These are phyloP conservation scores for Protonibea diacanthus DNA, from an alignment of 2,797 vertebrate species.

Conservation along the genomic window DNA sequence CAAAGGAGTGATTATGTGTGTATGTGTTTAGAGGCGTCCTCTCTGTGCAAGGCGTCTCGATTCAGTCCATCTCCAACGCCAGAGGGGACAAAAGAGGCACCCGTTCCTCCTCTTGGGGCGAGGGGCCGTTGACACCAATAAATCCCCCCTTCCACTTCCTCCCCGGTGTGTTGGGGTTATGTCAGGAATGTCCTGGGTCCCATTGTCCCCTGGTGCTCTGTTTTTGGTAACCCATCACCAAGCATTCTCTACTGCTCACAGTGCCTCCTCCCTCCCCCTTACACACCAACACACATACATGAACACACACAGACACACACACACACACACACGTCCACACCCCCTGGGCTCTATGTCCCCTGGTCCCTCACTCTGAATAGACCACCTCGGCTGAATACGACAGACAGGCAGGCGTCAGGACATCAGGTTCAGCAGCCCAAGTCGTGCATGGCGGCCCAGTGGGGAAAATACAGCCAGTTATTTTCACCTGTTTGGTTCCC, in stretches of 20 bases:
- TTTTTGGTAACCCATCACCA: conserved; percentile 86
- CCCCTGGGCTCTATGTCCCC: conserved; percentile 75
- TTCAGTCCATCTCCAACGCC: conserved; percentile 81
- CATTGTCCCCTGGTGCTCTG: conserved; percentile 81
- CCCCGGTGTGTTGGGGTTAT: conserved; percentile 86
- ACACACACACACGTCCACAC: conserved; percentile 64
- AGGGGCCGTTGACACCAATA: conserved; percentile 85
- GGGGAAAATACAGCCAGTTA: conserved; percentile 74
- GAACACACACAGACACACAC: conserved; percentile 43
- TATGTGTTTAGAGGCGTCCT: conserved; percentile 80
- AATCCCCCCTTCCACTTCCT: conserved; percentile 83
- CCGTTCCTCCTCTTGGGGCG: conserved; percentile 77
- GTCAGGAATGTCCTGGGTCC: conserved; percentile 85
- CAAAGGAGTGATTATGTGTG: conserved; percentile 78
- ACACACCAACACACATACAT: conserved; percentile 65
- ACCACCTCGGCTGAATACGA: conserved; percentile 84
- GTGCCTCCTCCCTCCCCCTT: conserved; percentile 73
- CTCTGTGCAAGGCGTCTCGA: conserved; percentile 77
- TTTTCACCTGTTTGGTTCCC: conserved; percentile 83
- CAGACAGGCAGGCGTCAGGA: conserved; percentile 86
- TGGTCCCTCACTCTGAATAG: conserved; percentile 84
- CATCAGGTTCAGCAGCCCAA: conserved; percentile 79
- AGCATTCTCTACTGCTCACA: conserved; percentile 76
- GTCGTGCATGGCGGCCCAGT: conserved; percentile 58
- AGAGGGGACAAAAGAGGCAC: conserved; percentile 84